phyloP scores from a whole-genome alignment of 2,797 vertebrate genomes.

The Rhadinocentrus ornatus region DNA sequence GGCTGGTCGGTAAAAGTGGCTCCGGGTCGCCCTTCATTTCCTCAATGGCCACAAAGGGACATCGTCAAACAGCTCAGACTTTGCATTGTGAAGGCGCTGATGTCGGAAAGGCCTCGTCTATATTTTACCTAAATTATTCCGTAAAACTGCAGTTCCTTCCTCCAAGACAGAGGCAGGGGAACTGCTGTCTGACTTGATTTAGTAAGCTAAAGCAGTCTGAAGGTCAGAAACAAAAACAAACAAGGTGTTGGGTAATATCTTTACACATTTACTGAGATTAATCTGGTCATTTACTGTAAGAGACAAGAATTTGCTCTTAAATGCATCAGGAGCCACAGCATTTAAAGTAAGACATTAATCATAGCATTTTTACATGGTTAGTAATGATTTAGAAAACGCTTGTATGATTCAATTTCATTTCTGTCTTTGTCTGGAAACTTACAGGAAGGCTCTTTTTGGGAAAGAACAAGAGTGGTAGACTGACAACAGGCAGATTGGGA shows the following conservation, averaged over 20 bases:
- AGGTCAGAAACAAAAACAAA: slow-evolving; percentile 42
- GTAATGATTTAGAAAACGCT: no score
- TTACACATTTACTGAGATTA: neutral
- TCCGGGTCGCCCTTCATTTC: slow-evolving; percentile 75
- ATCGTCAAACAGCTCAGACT: slow-evolving; percentile 57
- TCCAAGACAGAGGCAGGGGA: slow-evolving; percentile 38
- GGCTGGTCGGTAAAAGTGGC: slow-evolving; percentile 64
- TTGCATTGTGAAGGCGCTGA: slow-evolving; percentile 40
- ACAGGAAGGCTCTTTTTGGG: slow-evolving; percentile 19
- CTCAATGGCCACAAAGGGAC: slow-evolving; percentile 77
- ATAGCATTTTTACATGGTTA: neutral
- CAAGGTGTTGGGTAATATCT: slow-evolving; percentile 1
- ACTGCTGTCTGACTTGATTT: slow-evolving; percentile 48
- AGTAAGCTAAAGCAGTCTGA: slow-evolving; percentile 29
- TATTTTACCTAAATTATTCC: slow-evolving; percentile 49
- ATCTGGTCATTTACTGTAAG: neutral
- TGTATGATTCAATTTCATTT: neutral
- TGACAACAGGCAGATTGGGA: slow-evolving; percentile 36
- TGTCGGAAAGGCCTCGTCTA: slow-evolving; percentile 64
- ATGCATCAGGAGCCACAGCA: neutral
- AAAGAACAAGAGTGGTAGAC: slow-evolving; percentile 10
- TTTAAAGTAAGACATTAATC: neutral
- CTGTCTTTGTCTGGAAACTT: slow-evolving; percentile 20
- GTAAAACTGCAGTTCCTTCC: slow-evolving; percentile 69
- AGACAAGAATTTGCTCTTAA: slow-evolving; percentile 6